These are phyloP conservation scores for Podarcis siculus DNA, from an alignment of 2,797 vertebrate species.

Conservation along the genomic window DNA sequence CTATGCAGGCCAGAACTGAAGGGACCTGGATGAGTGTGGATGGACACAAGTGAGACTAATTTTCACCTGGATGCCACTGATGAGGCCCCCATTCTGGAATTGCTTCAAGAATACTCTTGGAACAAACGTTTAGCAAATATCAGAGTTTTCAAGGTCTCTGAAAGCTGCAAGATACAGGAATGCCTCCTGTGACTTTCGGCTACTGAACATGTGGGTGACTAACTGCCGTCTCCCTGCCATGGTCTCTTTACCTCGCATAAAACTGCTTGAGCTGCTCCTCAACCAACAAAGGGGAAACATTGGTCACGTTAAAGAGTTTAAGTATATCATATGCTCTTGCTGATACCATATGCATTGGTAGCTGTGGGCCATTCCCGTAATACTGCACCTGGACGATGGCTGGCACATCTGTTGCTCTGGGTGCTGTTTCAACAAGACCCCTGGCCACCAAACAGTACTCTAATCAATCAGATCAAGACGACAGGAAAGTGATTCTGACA, in stretches of 20 bases:
- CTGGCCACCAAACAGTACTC: not conserved
- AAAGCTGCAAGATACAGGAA: not conserved
- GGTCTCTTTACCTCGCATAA: not conserved
- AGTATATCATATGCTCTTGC: not conserved
- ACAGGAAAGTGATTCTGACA: constrained; percentile 26
- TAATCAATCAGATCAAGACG: constrained; percentile 37
- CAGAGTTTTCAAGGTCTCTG: not conserved
- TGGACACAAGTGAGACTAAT: not conserved
- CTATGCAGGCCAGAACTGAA: too few relatives aligned
- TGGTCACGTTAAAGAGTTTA: not conserved
- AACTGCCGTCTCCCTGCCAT: not conserved
- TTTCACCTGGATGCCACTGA: not conserved
- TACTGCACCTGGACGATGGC: not conserved
- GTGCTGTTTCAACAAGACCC: not conserved
- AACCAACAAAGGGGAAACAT: not conserved
- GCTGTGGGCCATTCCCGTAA: not conserved
- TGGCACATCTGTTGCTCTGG: not conserved
- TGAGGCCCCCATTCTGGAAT: not conserved
- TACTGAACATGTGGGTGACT: not conserved
- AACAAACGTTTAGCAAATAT: not conserved
- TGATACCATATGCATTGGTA: not conserved
- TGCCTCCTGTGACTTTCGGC: not conserved
- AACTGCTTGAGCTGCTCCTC: not conserved
- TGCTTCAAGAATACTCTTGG: not conserved
- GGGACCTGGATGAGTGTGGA: not conserved